Conservation (phyloP, 2,113 vertebrate species). For the Collichthys lucidus region DNA sequence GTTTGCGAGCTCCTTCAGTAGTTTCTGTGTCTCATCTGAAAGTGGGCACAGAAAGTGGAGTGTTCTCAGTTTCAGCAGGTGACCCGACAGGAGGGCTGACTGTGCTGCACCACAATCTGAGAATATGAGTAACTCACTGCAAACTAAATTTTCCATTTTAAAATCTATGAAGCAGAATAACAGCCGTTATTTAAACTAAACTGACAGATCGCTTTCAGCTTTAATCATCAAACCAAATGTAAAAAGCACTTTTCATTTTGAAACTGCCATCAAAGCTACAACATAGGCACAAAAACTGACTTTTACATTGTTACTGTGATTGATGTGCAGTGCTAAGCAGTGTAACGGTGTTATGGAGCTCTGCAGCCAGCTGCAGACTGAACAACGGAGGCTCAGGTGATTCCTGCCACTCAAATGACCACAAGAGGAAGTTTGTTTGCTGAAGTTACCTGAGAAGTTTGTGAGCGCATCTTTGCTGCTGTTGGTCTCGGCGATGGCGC, state of each 20-base stretch:
- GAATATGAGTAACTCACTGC: background rate
- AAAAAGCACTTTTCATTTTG: background rate
- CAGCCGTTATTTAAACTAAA: background rate
- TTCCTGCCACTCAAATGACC: background rate
- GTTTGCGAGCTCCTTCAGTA: conserved; percentile 93
- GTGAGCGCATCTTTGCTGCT: conserved; percentile 90
- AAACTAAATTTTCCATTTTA: background rate
- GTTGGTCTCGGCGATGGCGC: conserved; percentile 93
- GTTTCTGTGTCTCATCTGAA: conserved; percentile 95
- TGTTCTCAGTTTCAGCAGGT: background rate
- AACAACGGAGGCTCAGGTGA: background rate
- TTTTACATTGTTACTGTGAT: background rate
- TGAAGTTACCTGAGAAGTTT: conserved; percentile 90
- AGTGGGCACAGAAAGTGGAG: background rate
- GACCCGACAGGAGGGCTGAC: background rate
- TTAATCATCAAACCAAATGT: background rate
- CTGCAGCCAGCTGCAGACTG: too few species aligned
- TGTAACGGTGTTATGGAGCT: background rate
- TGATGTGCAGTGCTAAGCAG: background rate
- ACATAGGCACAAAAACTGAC: background rate
- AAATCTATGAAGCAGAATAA: background rate
- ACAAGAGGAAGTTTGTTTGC: background rate
- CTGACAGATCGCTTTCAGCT: background rate
- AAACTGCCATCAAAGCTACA: background rate
- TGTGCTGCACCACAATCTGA: background rate